Conservation (phyloP, 1,140 invertebrate species). For the Mycetomoellerius zeteki region DNA sequence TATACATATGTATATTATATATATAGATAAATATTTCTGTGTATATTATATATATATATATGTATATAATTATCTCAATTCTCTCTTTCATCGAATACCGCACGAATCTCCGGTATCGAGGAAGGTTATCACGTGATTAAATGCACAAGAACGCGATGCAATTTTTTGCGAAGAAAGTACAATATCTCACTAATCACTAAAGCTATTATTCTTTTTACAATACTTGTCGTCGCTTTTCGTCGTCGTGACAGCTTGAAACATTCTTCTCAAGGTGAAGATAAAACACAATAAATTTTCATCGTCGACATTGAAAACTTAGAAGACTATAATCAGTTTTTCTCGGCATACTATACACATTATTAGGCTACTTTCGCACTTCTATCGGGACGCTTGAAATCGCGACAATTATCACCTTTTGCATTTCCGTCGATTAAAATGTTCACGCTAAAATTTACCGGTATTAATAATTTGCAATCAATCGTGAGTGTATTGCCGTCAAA, state of each 20-base stretch:
- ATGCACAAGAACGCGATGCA: constrained; percentile 76
- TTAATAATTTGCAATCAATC: constrained; percentile 4
- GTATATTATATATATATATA: constrained; percentile 70
- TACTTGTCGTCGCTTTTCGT: no score
- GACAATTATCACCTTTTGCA: constrained; percentile 8
- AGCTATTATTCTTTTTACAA: constrained; percentile 47
- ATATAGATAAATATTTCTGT: constrained; percentile 54
- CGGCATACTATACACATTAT: constrained; percentile 5
- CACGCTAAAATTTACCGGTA: neutral
- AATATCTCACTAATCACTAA: constrained; percentile 46
- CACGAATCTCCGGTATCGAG: constrained; percentile 67
- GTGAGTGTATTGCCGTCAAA: neutral
- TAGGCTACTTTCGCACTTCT: neutral
- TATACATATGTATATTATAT: constrained; percentile 65
- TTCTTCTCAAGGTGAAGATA: neutral
- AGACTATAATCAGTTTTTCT: constrained; percentile 1
- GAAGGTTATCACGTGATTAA: constrained; percentile 79
- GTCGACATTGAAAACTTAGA: constrained; percentile 33
- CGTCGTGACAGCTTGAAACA: neutral
- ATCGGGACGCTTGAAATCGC: constrained; percentile 22
- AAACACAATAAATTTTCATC: constrained; percentile 18
- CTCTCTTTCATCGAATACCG: constrained; percentile 73
- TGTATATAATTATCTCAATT: constrained; percentile 79
- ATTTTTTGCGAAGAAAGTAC: constrained; percentile 40
- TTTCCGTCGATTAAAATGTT: constrained; percentile 4